These are phyloP conservation scores for Candoia aspera DNA, from an alignment of 2,113 vertebrate genomes.

Conservation along the genomic window DNA sequence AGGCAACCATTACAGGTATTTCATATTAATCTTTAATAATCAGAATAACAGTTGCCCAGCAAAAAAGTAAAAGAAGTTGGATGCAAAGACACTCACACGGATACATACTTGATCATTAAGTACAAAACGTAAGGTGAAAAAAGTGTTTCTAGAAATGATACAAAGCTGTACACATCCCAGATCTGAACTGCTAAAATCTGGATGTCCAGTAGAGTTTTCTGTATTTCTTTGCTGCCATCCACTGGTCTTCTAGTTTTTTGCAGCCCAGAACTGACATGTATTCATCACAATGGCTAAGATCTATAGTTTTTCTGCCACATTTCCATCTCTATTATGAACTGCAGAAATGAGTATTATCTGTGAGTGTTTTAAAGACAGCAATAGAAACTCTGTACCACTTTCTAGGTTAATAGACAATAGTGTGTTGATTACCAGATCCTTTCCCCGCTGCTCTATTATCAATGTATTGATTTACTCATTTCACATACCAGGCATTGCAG, in stretches of 20 bases:
- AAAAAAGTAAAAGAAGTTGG: neutral
- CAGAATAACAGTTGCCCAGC: neutral
- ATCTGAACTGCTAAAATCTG: neutral
- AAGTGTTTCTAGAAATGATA: neutral
- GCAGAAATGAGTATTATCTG: neutral
- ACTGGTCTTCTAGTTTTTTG: neutral
- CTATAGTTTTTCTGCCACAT: neutral
- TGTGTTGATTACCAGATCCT: neutral
- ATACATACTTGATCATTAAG: neutral
- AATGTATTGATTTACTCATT: neutral
- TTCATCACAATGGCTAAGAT: neutral
- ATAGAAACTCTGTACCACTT: neutral
- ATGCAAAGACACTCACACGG: neutral
- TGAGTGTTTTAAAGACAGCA: neutral
- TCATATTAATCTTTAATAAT: neutral
- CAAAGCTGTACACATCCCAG: neutral
- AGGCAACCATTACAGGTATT: neutral
- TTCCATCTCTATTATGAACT: neutral
- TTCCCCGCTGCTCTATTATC: neutral
- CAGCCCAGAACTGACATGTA: neutral
- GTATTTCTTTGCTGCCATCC: neutral
- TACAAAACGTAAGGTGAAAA: neutral
- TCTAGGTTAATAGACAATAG: neutral
- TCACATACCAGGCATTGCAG: neutral
- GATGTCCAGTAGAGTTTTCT: neutral